These are phyloP conservation scores for Picus viridis DNA, from an alignment of 2,797 vertebrate genomes.

Conservation along the genomic window DNA sequence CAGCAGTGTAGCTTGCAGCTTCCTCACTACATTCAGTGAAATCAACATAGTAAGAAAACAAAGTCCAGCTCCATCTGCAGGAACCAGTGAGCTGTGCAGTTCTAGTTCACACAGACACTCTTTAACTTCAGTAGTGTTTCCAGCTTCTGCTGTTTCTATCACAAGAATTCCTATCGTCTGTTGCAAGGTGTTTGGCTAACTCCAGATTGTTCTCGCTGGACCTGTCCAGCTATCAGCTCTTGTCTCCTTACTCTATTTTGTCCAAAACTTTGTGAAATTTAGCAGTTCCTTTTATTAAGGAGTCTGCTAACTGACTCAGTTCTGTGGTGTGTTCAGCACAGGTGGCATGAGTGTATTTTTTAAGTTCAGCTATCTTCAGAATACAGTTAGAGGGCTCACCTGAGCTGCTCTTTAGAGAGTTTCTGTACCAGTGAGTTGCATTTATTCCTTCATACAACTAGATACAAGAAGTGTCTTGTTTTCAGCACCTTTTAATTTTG, in stretches of 20 bases:
- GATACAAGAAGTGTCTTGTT: background rate
- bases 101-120: background rate
- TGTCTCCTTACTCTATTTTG: background rate
- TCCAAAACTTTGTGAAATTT: background rate
- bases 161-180: background rate
- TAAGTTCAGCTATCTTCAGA: background rate
- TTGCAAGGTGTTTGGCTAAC: background rate
- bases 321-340: background rate
- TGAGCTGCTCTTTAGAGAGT: background rate
- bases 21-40: background rate
- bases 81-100: background rate
- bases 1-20: background rate
- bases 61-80: background rate
- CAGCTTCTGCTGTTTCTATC: background rate
- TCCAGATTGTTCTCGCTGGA: background rate
- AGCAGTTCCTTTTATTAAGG: background rate
- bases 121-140: background rate
- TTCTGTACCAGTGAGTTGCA: background rate
- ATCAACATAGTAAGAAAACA: background rate
- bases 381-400: fast-evolving
- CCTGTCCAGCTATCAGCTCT: background rate
- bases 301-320: background rate
- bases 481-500: background rate
- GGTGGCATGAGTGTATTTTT: fast-evolving
- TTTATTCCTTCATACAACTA: background rate